Conservation (phyloP, 2,797 vertebrate species). For the Kryptopterus vitreolus region DNA sequence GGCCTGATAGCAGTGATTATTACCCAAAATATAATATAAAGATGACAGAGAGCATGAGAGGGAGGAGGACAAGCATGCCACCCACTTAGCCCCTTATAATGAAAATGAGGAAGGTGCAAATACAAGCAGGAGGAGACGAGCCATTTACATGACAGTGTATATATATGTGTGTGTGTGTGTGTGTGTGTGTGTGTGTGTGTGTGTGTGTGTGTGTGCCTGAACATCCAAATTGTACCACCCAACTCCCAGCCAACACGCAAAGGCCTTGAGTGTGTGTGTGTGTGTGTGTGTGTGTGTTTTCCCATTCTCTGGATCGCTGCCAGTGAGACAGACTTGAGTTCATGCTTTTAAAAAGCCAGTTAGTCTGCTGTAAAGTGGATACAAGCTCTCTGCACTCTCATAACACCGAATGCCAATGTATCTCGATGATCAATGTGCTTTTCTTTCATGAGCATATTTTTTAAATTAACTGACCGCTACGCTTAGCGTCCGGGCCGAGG, state of each 20-base stretch:
- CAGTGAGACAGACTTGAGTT: conserved; percentile 30
- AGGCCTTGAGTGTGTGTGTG: conserved; percentile 1
- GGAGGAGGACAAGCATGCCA: conserved; percentile 54
- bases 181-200: no score
- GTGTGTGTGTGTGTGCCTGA: conserved; percentile 19
- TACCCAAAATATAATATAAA: conserved; percentile 62
- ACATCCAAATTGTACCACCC: conserved; percentile 36
- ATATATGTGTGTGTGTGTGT: no score
- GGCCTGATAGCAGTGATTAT: conserved; percentile 61
- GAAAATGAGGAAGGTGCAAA: conserved; percentile 58
- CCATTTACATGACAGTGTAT: conserved; percentile 44
- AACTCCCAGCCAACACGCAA: conserved; percentile 28
- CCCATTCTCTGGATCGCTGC: conserved; percentile 28
- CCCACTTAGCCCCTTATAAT: conserved; percentile 59
- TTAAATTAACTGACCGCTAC: conserved; percentile 49
- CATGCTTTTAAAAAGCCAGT: conserved; percentile 53
- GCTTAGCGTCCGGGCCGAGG: conserved; percentile 65
- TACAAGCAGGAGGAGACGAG: conserved; percentile 39
- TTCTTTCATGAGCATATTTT: conserved; percentile 55
- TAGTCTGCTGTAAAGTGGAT: conserved; percentile 45
- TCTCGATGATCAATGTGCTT: conserved; percentile 52
- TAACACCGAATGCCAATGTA: conserved; percentile 31
- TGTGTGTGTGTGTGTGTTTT: background rate
- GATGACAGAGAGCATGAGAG: conserved; percentile 56
- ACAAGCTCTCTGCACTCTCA: conserved; percentile 40